Base-by-base conservation (phyloP, 2,888 invertebrate species). In the Eurytoma californica region DNA sequence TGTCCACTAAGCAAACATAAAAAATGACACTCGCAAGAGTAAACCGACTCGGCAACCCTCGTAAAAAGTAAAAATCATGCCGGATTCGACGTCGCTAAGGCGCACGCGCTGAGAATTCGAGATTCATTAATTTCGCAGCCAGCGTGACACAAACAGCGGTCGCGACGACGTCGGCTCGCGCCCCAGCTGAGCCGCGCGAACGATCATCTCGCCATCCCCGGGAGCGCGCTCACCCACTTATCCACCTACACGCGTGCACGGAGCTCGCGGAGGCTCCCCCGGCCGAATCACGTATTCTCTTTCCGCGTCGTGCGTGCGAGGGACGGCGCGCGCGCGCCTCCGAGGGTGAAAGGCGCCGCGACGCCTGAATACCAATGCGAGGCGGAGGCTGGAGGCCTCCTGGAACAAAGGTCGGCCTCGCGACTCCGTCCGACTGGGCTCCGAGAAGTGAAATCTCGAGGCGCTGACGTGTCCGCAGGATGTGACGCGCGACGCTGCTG, bases 341-440 rank as follows among this genome's bases (percentile, higher is more conserved):
- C 66, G 76, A 67, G 75, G 74, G 75, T 81, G 72, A 57, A 80
- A 78, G 57, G 80, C 76, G 80, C 80, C 82, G 82, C 82, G 80
- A 82, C 83, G 81, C 72, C 80, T 82, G 85, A 86, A 86, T 86
- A 86, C 85, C 85, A 86, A 86, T 86, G 83, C 82, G 51, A 51
- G 51, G 24, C 24, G 24, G 24, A 24, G 24, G 24, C 24, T 12
- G 24, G 20, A 53, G 57, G n/a, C 30, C 9, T 24, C 63, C 18
- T 18, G 65, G 53, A 67, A 65, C 65, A 67, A 69, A 76, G 39
- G 57, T 65, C 47, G 47, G 49, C 39, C 63, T 47, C 39, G 69
- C 47, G 39, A 13, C 14, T n/a, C 13, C 0, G 39, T 24, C 16
- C 18, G 16, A 20, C 7, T 49, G 57, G 18, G 3, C 20, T 14